phyloP scores from a whole-genome alignment of 2,797 vertebrate genomes.

The Sitta carolinensis region DNA sequence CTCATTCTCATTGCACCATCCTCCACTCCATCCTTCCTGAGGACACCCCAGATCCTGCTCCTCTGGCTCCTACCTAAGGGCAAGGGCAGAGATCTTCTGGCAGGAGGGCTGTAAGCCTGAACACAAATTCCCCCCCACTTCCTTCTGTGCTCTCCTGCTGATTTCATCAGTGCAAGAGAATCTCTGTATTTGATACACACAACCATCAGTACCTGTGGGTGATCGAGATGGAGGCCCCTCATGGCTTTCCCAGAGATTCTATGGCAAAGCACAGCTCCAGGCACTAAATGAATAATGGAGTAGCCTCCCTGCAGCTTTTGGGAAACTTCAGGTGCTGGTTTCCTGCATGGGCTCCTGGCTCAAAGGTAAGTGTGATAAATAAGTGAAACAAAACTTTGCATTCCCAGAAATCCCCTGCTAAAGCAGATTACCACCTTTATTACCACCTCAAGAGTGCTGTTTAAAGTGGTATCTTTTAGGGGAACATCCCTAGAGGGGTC shows the following conservation, averaged over 20 bases:
- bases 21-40: neutral
- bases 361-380: neutral
- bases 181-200: accelerated
- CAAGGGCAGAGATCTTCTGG: neutral
- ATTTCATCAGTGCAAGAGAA: neutral
- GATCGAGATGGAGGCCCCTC: neutral
- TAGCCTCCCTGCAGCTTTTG: neutral
- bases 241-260: neutral
- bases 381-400: neutral
- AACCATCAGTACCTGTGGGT: neutral
- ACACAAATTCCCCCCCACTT: neutral
- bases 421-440: neutral
- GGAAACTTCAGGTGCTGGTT: neutral
- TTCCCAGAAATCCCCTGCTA: neutral
- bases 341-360: neutral
- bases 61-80: neutral
- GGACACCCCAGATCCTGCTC: neutral
- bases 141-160: neutral
- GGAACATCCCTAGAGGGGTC: neutral
- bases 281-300: neutral
- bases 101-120: neutral
- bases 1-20: accelerated
- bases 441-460: neutral
- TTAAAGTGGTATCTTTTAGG: neutral
- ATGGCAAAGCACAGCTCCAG: neutral